phyloP scores from a whole-genome alignment of 2,797 vertebrate species.

The Lepilemur septentrionalis region DNA sequence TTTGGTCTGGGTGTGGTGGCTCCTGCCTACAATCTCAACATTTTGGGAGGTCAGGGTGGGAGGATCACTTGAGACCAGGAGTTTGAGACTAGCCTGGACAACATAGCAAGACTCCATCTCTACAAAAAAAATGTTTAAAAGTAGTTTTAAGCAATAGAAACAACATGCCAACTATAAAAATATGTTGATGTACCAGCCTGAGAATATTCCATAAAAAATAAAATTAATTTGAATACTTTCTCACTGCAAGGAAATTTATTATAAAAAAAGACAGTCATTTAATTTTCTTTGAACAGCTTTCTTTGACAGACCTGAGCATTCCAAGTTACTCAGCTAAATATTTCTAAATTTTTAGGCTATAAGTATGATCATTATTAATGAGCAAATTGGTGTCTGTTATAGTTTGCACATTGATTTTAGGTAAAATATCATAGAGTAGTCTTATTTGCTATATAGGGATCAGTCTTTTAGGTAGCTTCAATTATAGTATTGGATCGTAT shows the following conservation, averaged over 20 bases:
- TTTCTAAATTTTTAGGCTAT: neutral
- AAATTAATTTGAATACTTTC: neutral
- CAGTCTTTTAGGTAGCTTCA: neutral
- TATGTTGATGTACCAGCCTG: neutral
- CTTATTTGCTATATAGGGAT: neutral
- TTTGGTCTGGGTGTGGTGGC: neutral
- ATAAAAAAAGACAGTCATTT: neutral
- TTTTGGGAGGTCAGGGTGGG: neutral
- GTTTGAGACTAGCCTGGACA: neutral
- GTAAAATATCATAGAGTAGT: neutral
- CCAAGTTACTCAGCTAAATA: neutral
- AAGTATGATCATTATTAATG: neutral
- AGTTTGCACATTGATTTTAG: conserved; percentile 20
- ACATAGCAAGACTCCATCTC: neutral
- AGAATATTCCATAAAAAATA: neutral
- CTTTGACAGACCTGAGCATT: neutral
- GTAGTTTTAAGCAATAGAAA: neutral
- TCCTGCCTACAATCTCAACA: neutral
- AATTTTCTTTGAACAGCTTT: neutral
- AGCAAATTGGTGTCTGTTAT: neutral
- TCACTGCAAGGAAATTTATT: neutral
- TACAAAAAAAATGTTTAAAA: no score
- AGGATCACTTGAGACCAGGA: neutral
- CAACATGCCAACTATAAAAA: neutral
- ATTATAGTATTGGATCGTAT: neutral